phyloP scores from a whole-genome alignment of 2,888 invertebrate genomes.

The Protodeltote pygarga region DNA sequence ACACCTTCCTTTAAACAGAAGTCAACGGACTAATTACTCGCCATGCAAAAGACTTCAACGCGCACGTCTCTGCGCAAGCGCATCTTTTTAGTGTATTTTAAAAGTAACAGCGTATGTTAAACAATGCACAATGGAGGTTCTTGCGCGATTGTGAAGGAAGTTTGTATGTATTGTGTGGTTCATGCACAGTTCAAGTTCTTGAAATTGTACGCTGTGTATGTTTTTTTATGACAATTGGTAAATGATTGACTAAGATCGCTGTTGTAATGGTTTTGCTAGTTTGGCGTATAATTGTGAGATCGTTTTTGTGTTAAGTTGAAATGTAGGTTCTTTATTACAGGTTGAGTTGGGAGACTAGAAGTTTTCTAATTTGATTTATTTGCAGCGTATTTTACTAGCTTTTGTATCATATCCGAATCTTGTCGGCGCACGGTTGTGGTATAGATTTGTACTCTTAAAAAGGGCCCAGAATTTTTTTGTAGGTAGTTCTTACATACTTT shows the following conservation, averaged over 20 bases:
- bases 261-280: not conserved
- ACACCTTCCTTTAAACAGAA: conserved; percentile 3
- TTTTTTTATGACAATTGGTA: conserved; percentile 10
- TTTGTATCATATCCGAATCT: too few species aligned
- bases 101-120: conserved; percentile 42
- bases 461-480: too few species aligned
- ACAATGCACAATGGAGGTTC: conserved; percentile 63
- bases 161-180: conserved; percentile 36
- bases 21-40: conserved; percentile 21
- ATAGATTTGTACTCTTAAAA: too few species aligned
- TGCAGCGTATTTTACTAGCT: not conserved
- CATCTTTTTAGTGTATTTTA: conserved; percentile 51
- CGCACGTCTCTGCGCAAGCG: conserved; percentile 29
- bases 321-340: not conserved
- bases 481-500: too few species aligned
- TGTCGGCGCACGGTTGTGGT: too few species aligned
- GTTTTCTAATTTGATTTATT: too few species aligned
- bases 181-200: conserved; percentile 33
- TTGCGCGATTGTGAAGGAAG: conserved; percentile 57
- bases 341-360: too few species aligned
- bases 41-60: conserved; percentile 63
- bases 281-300: not conserved
- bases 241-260: conserved; percentile 9
- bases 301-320: not conserved
- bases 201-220: conserved; percentile 9